These are phyloP conservation scores for Acanthurus tractus DNA, from an alignment of 2,797 vertebrate species.

Conservation along the genomic window DNA sequence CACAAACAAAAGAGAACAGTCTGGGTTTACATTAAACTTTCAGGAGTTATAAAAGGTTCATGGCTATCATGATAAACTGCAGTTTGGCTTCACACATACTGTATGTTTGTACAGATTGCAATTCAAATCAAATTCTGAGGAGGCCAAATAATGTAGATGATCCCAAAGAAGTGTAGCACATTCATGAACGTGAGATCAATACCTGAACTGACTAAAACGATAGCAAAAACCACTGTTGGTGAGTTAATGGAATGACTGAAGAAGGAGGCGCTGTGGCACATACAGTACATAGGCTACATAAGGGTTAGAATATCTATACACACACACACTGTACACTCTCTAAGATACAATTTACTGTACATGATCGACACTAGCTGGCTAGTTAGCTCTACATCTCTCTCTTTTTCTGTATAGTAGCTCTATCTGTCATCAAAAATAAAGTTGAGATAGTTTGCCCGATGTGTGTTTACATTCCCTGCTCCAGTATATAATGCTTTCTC, in stretches of 20 bases:
- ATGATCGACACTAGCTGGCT: conserved; percentile 66
- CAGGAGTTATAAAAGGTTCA: conserved; percentile 61
- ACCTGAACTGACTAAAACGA: conserved; percentile 58
- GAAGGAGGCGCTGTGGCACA: conserved; percentile 78
- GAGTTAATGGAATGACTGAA: conserved; percentile 81
- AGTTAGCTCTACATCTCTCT: conserved; percentile 61
- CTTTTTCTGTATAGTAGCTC: conserved; percentile 72
- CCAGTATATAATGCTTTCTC: conserved; percentile 45
- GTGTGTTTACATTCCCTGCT: conserved; percentile 78
- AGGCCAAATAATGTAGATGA: conserved; percentile 39
- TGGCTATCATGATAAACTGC: conserved; percentile 68
- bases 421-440: conserved; percentile 80
- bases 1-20: conserved; percentile 79
- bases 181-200: conserved; percentile 69
- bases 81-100: conserved; percentile 59
- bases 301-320: conserved; percentile 73
- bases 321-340: conserved; percentile 76
- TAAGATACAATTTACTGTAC: conserved; percentile 75
- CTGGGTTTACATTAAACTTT: conserved; percentile 69
- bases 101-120: conserved; percentile 58
- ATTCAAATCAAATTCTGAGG: conserved; percentile 46
- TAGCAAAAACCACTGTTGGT: conserved; percentile 58
- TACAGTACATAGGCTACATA: conserved; percentile 80
- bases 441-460: conserved; percentile 66
- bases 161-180: conserved; percentile 63